Conservation (phyloP, 2,797 vertebrate genomes). For the Tokudaia tokunoshimensis region DNA sequence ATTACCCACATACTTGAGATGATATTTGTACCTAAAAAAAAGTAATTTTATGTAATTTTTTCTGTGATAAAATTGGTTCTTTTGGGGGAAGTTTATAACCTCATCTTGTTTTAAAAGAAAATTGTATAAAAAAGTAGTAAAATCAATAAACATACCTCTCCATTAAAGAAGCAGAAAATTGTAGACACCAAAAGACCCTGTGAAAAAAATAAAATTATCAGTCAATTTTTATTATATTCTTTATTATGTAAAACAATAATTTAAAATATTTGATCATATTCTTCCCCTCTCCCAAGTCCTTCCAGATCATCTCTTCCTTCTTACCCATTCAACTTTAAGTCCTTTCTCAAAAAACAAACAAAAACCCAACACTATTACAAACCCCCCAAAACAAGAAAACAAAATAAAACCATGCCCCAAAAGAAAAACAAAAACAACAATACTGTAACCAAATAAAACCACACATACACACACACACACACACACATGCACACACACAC, state of each 20-base stretch:
- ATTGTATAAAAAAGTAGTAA: slow-evolving; percentile 29
- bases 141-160: slow-evolving; percentile 92
- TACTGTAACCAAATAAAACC: neutral
- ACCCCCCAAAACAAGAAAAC: neutral
- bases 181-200: slow-evolving; percentile 98
- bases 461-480: rapidly evolving
- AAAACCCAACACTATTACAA: neutral
- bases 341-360: neutral
- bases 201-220: slow-evolving; percentile 73
- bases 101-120: neutral
- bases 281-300: neutral
- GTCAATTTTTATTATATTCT: slow-evolving; percentile 13
- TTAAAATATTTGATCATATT: neutral
- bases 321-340: neutral
- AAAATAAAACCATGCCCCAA: neutral
- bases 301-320: neutral
- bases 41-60: neutral
- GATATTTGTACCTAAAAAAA: neutral
- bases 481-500: too few relatives aligned
- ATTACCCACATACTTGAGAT: neutral
- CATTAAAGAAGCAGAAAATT: slow-evolving; percentile 99
- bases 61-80: neutral
- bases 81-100: neutral
- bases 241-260: neutral
- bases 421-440: neutral